phyloP scores from a whole-genome alignment of 2,113 vertebrate species.

The Orthochromis malagaraziensis region DNA sequence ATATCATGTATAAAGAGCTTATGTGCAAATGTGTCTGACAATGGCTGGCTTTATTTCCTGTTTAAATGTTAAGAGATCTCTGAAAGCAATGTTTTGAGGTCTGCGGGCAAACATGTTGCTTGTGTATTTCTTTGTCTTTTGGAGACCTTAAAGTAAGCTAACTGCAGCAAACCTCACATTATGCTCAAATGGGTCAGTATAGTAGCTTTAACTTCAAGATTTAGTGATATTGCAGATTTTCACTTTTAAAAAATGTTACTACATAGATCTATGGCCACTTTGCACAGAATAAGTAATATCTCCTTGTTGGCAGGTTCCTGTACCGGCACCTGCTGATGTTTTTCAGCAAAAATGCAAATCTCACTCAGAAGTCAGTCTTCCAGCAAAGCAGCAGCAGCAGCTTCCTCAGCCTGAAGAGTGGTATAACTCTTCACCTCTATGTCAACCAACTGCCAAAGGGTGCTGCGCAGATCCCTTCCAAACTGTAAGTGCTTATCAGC shows the following conservation, averaged over 20 bases:
- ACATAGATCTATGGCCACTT: not conserved
- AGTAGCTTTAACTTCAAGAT: not conserved
- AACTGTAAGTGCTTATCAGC: slow-evolving; percentile 71
- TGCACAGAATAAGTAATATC: not conserved
- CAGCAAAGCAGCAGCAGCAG: slow-evolving; percentile 65
- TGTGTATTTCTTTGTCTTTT: not conserved
- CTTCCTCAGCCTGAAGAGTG: slow-evolving; percentile 82
- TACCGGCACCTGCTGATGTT: slow-evolving; percentile 88
- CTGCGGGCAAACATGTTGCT: not conserved
- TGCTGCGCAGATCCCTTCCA: slow-evolving; percentile 77
- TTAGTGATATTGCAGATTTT: not conserved
- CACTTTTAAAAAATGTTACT: not conserved
- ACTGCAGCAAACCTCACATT: not conserved
- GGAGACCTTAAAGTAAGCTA: not conserved
- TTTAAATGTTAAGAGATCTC: not conserved
- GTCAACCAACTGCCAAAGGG: slow-evolving; percentile 92
- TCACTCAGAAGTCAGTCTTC: slow-evolving; percentile 83
- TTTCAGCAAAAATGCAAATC: slow-evolving; percentile 76
- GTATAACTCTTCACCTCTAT: slow-evolving; percentile 80
- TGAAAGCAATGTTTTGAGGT: not conserved
- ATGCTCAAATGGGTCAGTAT: not conserved
- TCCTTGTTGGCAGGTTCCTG: slow-evolving; percentile 65
- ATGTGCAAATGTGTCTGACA: not conserved
- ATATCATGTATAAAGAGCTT: not conserved
- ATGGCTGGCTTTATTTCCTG: not conserved